phyloP scores from a whole-genome alignment of 2,797 vertebrate species.

The Pseudocheirus occidentalis region DNA sequence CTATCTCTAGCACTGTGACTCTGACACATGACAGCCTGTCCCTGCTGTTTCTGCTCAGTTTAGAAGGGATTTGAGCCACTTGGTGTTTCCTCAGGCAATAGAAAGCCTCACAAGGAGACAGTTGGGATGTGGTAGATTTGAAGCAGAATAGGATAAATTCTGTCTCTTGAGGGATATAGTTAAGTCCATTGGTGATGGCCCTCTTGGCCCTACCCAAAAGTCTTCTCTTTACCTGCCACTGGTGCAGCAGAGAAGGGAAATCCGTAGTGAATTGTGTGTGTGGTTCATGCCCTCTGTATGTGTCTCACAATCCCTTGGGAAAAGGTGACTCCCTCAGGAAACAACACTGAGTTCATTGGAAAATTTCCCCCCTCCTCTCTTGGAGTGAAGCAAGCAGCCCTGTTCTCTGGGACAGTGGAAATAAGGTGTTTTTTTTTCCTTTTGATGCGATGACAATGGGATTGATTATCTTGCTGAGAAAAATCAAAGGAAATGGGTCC shows the following conservation, averaged over 20 bases:
- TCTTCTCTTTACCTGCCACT: background rate
- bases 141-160: background rate
- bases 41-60: background rate
- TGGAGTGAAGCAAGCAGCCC: background rate
- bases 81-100: background rate
- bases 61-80: background rate
- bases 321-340: background rate
- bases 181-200: background rate
- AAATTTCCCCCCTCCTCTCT: background rate
- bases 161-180: background rate
- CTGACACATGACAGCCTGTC: background rate
- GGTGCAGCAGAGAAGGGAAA: background rate
- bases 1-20: background rate
- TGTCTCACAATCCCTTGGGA: background rate
- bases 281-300: background rate
- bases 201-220: background rate
- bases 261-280: background rate
- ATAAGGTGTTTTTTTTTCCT: background rate
- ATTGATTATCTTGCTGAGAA: slow-evolving; percentile 45
- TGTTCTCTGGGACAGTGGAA: background rate
- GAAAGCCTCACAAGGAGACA: background rate
- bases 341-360: background rate
- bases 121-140: background rate
- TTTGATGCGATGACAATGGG: slow-evolving; percentile 22
- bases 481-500: background rate